phyloP scores from a whole-genome alignment of 2,113 vertebrate species.

The Struthidea cinerea region DNA sequence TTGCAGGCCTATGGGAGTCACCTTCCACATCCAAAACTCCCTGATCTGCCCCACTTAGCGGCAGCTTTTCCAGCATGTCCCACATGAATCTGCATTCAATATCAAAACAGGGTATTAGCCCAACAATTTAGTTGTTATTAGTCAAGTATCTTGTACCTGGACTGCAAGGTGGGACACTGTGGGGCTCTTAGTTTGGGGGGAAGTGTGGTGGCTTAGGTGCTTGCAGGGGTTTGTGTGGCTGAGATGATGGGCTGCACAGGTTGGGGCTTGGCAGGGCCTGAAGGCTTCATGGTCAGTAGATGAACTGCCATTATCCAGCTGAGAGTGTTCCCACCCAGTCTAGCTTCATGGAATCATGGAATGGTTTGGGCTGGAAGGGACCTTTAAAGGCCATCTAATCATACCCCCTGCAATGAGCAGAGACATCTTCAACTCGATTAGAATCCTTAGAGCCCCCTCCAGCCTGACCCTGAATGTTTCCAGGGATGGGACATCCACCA shows the following conservation, averaged over 20 bases:
- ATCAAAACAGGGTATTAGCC: neutral
- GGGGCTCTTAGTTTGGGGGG: neutral
- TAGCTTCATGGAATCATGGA: neutral
- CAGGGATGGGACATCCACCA: neutral
- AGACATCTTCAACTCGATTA: neutral
- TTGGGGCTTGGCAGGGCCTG: neutral
- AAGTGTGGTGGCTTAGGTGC: neutral
- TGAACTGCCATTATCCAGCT: neutral
- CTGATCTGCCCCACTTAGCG: fast-evolving
- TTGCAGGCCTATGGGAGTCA: neutral
- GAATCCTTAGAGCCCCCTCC: neutral
- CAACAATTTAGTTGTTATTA: neutral
- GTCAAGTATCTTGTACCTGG: neutral
- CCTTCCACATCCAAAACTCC: neutral
- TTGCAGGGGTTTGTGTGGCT: neutral
- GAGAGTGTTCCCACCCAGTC: neutral
- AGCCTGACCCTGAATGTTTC: neutral
- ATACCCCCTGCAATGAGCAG: neutral
- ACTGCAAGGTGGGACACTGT: neutral
- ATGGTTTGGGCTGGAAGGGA: neutral
- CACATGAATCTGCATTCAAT: fast-evolving
- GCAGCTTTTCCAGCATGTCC: fast-evolving
- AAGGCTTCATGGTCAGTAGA: neutral
- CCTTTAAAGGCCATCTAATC: neutral
- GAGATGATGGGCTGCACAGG: neutral